Percentiles rank a stretch among this genome's conserved stretches.
Conservation (phyloP, 2,113 vertebrate genomes). For the Nothocercus julius region DNA sequence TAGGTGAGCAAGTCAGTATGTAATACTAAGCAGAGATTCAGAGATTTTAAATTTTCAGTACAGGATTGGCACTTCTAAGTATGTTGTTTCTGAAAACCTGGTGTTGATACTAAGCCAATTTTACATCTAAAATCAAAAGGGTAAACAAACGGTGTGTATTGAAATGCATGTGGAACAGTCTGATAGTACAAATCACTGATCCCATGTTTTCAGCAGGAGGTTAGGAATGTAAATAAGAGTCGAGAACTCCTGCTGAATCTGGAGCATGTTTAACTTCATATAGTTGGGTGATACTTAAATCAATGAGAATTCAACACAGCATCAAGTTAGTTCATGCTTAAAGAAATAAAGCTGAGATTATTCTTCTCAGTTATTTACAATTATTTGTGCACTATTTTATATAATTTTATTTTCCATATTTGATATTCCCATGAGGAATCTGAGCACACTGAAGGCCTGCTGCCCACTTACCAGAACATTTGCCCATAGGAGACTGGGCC, state of each 20-base stretch:
- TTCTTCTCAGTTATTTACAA: neutral
- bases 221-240: neutral
- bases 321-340: conserved; percentile 2
- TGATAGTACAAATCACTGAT: conserved; percentile 23
- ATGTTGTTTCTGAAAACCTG: neutral
- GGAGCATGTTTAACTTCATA: neutral
- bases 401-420: neutral
- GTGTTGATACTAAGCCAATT: neutral
- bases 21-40: neutral
- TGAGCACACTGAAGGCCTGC: neutral
- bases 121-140: neutral
- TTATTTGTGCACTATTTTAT: neutral
- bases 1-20: neutral
- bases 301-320: neutral
- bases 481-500: neutral
- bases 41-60: neutral
- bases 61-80: neutral
- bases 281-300: neutral
- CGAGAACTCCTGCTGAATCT: conserved; percentile 23
- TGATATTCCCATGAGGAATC: neutral
- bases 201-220: conserved; percentile 14
- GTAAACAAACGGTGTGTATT: neutral
- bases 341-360: conserved; percentile 7
- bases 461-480: neutral
- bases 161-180: neutral